Conservation (phyloP, 2,888 invertebrate genomes). For the Drosophila prostipennis region DNA sequence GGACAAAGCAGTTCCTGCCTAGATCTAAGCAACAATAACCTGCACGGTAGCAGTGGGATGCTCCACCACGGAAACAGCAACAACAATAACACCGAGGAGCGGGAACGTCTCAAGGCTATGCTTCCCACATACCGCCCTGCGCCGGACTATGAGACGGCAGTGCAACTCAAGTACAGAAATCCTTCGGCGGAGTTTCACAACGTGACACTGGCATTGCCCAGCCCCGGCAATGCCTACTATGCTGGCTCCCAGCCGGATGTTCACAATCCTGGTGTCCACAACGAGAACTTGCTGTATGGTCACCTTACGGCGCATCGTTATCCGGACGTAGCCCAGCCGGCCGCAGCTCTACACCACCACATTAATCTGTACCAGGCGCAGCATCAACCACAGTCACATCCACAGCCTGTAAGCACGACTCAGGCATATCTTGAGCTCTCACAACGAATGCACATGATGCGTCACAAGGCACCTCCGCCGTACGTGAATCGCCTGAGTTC, state of each 20-base stretch:
- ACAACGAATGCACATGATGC: conserved; percentile 83
- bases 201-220: conserved; percentile 68
- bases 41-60: conserved; percentile 76
- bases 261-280: conserved; percentile 85
- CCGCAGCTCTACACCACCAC: conserved; percentile 79
- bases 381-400: conserved; percentile 52
- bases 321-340: conserved; percentile 88
- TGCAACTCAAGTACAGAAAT: conserved; percentile 90
- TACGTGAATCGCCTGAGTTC: conserved; percentile 91
- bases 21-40: conserved; percentile 83
- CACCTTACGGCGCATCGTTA: conserved; percentile 84
- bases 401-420: conserved; percentile 45
- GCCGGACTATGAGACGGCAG: conserved; percentile 97
- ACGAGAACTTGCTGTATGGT: conserved; percentile 74
- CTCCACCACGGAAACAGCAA: conserved; percentile 48
- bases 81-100: conserved; percentile 70
- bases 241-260: conserved; percentile 91
- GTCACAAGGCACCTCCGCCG: conserved; percentile 91
- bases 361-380: conserved; percentile 67
- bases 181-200: conserved; percentile 85
- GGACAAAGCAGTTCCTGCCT: conserved; percentile 83
- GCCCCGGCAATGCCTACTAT: conserved; percentile 73
- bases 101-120: conserved; percentile 88
- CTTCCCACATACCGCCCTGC: conserved; percentile 95
- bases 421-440: conserved; percentile 80